Conservation (phyloP, 2,113 vertebrate species). For the Pangasianodon hypophthalmus region DNA sequence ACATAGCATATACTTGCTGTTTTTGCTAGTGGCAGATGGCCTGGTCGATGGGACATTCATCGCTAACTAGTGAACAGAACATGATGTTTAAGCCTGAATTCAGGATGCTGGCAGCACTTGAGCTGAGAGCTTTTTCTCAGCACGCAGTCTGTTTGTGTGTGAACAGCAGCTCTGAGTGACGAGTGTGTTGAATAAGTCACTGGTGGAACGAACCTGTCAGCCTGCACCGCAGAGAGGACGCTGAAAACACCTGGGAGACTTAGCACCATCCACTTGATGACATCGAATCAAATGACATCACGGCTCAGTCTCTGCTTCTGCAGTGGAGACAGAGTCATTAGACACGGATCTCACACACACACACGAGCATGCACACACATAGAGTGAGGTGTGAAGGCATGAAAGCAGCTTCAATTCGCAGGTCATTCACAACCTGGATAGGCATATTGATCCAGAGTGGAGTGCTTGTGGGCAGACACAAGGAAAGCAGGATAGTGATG, state of each 20-base stretch:
- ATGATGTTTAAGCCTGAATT: conserved; percentile 9
- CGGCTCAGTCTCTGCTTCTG: conserved; percentile 41
- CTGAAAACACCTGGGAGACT: conserved; percentile 52
- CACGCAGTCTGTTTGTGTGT: conserved; percentile 28
- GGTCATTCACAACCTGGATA: conserved; percentile 52
- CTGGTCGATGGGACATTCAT: background rate
- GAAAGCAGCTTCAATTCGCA: conserved; percentile 57
- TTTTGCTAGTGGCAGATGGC: conserved; percentile 1
- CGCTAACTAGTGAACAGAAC: conserved; percentile 17
- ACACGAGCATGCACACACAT: background rate
- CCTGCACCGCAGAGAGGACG: conserved; percentile 23
- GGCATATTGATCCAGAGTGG: conserved; percentile 49
- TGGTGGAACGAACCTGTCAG: conserved; percentile 48
- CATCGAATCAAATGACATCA: conserved; percentile 58
- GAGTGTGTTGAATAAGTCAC: conserved; percentile 51
- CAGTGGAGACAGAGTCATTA: conserved; percentile 53
- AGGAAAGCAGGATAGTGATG: background rate
- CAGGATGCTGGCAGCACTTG: background rate
- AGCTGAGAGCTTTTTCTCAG: conserved; percentile 12
- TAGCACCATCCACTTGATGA: conserved; percentile 51
- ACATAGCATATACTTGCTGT: background rate
- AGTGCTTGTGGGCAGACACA: conserved; percentile 45
- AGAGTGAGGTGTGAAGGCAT: conserved; percentile 45
- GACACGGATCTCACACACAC: conserved; percentile 23
- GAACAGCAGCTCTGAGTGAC: conserved; percentile 47